Conservation (phyloP, 2,113 vertebrate species). For the Hemicordylus capensis region DNA sequence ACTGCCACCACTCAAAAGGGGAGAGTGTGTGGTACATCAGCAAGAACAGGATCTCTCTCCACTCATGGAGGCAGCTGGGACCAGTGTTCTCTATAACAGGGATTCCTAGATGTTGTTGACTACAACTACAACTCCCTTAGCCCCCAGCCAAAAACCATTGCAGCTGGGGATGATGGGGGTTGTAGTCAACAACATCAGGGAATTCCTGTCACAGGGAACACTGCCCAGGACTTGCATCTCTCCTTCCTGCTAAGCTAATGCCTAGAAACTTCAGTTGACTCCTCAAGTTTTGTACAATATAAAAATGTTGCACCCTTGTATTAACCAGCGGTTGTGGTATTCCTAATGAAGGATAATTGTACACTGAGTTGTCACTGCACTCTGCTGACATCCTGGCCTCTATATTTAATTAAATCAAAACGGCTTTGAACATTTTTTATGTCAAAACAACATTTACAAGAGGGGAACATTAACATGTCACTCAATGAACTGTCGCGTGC, state of each 20-base stretch:
- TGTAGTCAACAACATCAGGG: no score
- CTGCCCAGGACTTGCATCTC: not conserved
- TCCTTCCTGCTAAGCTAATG: not conserved
- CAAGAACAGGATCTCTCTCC: not conserved
- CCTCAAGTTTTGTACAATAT: no score
- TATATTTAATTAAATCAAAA: conserved; percentile 74
- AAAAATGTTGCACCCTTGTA: conserved; percentile 24
- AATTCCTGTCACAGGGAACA: no score
- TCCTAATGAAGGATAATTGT: conserved; percentile 68
- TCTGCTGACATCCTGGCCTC: conserved; percentile 62
- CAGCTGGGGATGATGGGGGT: no score
- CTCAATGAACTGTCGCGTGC: conserved; percentile 65
- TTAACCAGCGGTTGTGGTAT: conserved; percentile 63
- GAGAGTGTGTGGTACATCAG: no score
- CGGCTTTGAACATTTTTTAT: conserved; percentile 66
- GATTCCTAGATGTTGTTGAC: no score
- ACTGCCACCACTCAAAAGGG: no score
- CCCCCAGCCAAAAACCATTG: no score
- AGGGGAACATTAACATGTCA: conserved; percentile 64
- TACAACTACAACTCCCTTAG: no score
- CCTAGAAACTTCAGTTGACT: not conserved
- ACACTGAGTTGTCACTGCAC: conserved; percentile 62
- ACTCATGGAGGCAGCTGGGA: no score
- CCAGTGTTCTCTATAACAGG: no score
- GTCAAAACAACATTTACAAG: conserved; percentile 70